Evolutionary conservation across 2,113 vertebrate genomes (phyloP).

Genomic region (Chionomys nivalis): DNA sequence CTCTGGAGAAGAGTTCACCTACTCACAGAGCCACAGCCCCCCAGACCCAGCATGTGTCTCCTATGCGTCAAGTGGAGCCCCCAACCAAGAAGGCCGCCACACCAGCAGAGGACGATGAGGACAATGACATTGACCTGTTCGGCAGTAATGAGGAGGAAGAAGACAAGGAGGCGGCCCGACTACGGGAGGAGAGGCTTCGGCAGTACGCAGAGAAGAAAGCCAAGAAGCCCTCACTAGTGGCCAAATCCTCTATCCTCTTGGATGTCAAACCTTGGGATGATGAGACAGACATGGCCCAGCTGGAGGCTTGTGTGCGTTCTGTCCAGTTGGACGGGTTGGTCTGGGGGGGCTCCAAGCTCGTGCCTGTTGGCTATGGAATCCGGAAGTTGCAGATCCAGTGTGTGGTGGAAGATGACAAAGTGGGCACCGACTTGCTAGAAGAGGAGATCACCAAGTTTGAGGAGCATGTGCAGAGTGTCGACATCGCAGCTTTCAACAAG

Average conservation of each 20-base stretch:
- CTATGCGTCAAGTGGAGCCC: conserved; percentile 82
- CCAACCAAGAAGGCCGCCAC: conserved; percentile 65
- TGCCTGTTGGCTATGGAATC: conserved; percentile 96
- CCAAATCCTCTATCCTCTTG: conserved; percentile 97
- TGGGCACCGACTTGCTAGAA: conserved; percentile 95
- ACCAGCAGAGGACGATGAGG: conserved; percentile 82
- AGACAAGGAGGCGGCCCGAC: conserved; percentile 89
- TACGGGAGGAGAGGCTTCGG: conserved; percentile 92
- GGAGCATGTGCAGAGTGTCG: conserved; percentile 96
- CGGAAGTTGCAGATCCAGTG: conserved; percentile 98
- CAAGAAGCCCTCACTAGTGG: conserved; percentile 93
- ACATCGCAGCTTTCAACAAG: conserved; percentile 99
- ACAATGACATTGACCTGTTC: conserved; percentile 92
- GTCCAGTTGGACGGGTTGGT: conserved; percentile 93
- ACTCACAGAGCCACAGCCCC: conserved; percentile 79
- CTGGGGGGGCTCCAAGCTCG: conserved; percentile 97
- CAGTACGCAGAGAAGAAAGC: conserved; percentile 94
- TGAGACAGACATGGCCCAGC: conserved; percentile 95
- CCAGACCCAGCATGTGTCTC: conserved; percentile 78
- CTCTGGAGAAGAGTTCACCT: conserved; percentile 89
- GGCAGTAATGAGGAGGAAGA: conserved; percentile 95
- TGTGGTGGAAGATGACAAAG: conserved; percentile 97
- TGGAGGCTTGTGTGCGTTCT: conserved; percentile 94
- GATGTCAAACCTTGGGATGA: conserved; percentile 99
- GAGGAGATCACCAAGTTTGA: conserved; percentile 98